phyloP scores from a whole-genome alignment of 1,140 invertebrate genomes.

The Lepidurus couesii region DNA sequence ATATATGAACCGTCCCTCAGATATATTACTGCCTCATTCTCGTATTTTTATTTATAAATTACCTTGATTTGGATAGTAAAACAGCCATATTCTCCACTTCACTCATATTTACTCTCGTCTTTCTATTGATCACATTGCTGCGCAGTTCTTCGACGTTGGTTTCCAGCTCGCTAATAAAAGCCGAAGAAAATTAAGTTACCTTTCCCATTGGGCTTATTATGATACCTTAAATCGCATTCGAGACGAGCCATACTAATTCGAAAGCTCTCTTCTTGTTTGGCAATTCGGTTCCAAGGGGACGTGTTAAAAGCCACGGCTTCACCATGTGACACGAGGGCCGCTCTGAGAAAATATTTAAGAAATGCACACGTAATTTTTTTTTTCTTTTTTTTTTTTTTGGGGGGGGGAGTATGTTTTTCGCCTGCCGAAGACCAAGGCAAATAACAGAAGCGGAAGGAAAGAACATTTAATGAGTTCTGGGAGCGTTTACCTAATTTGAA shows the following conservation, averaged over 20 bases:
- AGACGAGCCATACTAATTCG: constrained; percentile 17
- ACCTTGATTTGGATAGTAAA: constrained; percentile 77
- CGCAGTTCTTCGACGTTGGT: constrained; percentile 87
- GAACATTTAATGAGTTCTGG: neutral
- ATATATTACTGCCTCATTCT: neutral
- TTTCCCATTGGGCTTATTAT: neutral
- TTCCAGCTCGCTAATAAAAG: constrained; percentile 71
- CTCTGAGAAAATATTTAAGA: neutral
- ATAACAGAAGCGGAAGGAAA: neutral
- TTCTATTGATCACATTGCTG: constrained; percentile 88
- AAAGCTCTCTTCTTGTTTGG: constrained; percentile 16
- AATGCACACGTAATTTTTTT: neutral
- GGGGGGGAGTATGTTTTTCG: neutral
- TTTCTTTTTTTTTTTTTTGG: too few relatives aligned
- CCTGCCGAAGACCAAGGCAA: neutral
- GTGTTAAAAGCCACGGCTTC: neutral
- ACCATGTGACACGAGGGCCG: neutral
- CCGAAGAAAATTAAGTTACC: constrained; percentile 22
- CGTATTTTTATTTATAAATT: constrained; percentile 26
- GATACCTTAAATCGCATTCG: neutral
- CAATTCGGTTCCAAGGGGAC: neutral
- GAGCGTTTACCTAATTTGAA: constrained; percentile 59
- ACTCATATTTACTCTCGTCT: constrained; percentile 89
- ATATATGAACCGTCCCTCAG: constrained; percentile 21
- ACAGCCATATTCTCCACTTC: constrained; percentile 95